phyloP scores from a whole-genome alignment of 30 jellyfish, hydroid and myxozoan genomes.

The Hydractinia echinata region DNA sequence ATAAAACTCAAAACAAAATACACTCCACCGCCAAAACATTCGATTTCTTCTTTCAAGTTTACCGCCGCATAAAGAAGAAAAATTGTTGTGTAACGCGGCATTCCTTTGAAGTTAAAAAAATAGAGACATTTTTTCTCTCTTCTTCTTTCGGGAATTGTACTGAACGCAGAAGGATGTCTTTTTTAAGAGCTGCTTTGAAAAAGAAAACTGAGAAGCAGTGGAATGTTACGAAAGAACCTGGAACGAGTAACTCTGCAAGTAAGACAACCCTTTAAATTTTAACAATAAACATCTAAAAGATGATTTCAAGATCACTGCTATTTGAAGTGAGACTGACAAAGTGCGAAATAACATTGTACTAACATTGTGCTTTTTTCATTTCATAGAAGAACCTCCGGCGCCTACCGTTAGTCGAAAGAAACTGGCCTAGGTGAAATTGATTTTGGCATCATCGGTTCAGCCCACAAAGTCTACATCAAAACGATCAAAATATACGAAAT shows the following conservation, averaged over 20 bases:
- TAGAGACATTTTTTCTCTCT: slow-evolving; percentile 1
- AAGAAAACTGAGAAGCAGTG: slow-evolving; percentile 4
- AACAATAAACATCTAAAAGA: slow-evolving; percentile 1
- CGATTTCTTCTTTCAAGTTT: slow-evolving; percentile 4
- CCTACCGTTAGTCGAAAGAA: slow-evolving; percentile 9
- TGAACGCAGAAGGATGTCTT: slow-evolving; percentile 12
- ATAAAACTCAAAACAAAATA: slow-evolving; percentile 4
- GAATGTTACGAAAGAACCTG: slow-evolving; percentile 7
- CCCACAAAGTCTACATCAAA: slow-evolving; percentile 8
- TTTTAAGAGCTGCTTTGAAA: slow-evolving; percentile 11
- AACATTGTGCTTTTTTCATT: slow-evolving; percentile 7
- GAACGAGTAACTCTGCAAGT: slow-evolving; percentile 5
- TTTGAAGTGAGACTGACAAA: not conserved
- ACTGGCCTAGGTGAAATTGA: slow-evolving; percentile 9
- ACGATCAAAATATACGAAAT: slow-evolving; percentile 10
- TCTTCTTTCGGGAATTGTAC: not conserved
- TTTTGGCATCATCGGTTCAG: not conserved
- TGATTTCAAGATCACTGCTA: slow-evolving; percentile 5
- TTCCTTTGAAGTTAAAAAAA: slow-evolving; percentile 1
- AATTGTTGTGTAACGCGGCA: slow-evolving; percentile 4
- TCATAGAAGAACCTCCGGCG: not conserved
- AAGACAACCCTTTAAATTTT: not conserved
- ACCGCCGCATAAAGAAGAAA: slow-evolving; percentile 14
- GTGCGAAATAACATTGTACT: not conserved
- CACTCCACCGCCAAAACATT: slow-evolving; percentile 6